Base-by-base conservation (phyloP, 2,888 invertebrate genomes). In the Eupithecia abbreviata region DNA sequence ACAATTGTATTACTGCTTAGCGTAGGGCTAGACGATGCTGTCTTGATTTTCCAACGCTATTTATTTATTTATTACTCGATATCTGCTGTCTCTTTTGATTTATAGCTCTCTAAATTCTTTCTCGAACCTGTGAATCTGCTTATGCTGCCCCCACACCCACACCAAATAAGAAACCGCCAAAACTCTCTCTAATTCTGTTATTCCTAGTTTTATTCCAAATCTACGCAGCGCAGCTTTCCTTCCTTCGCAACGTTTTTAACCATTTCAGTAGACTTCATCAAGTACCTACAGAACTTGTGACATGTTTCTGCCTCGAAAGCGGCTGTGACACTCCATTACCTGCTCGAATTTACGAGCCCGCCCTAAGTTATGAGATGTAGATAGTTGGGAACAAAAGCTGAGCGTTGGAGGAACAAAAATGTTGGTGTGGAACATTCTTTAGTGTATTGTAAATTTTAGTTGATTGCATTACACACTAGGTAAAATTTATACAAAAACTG, bases 291-390 rank as follows among this genome's bases (percentile, higher is more conserved):
- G 49, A 47, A 65, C 74, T 73, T 73, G 81, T 76, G 81, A 82
- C 82, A 78, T 78, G 80, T 82, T 82, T 81, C 82, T 82, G 80
- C 82, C 80, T 79, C 79, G 76, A 79, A 69, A 78, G 77, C 79
- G 77, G 77, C 81, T 78, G 77, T 82, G 83, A 84, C 84, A 84
- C 83, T 80, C 83, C 80, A 84, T 83, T 84, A 83, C 83, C 82
- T 83, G 77, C 75, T 71, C 76, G 80, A 84, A 83, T 83, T 84
- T 83, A 83, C 79, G 77, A 81, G 49, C 18, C 18, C 2, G 71
- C 65, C 30, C 18, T 77, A 80, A 82, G 79, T n/a, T 73, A 79
- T 7, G 12, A 77, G 55, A 62, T 12, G 65, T 43, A 47, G 71
- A 45, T 69, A 47, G 13, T 47, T 66, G 6, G 15, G 41, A 66